Conservation (phyloP, 1,140 invertebrate genomes). For the Piezodorus guildinii region DNA sequence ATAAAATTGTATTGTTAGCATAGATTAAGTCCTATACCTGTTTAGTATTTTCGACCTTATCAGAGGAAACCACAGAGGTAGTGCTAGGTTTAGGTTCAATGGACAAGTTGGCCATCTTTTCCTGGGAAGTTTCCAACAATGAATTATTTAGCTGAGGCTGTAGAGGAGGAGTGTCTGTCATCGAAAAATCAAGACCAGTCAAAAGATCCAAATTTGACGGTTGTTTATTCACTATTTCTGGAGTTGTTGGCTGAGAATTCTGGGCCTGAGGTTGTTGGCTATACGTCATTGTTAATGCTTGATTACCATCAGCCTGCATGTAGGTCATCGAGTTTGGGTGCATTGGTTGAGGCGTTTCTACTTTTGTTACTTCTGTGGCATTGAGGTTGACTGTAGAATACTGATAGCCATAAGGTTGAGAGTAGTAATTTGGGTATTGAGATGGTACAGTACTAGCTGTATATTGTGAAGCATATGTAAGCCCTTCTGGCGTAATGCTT, state of each 20-base stretch:
- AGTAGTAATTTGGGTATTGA: background rate
- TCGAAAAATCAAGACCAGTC: slow-evolving; percentile 60
- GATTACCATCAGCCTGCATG: background rate
- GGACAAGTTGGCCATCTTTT: background rate
- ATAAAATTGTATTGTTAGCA: background rate
- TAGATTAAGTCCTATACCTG: slow-evolving; percentile 7
- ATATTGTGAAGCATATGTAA: slow-evolving; percentile 2
- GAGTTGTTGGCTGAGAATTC: background rate
- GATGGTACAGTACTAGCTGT: slow-evolving; percentile 6
- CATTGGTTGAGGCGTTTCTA: background rate
- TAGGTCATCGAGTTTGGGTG: background rate
- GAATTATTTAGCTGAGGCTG: slow-evolving; percentile 37
- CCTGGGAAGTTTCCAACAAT: background rate
- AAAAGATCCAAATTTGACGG: slow-evolving; percentile 60
- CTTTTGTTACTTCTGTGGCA: background rate
- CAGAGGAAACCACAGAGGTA: background rate
- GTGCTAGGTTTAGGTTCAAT: background rate
- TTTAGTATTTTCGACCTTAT: slow-evolving; percentile 1
- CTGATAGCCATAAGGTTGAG: background rate
- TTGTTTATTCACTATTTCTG: background rate
- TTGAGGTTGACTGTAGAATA: background rate
- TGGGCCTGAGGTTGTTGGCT: background rate
- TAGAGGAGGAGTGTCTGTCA: slow-evolving; percentile 50
- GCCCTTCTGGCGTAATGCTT: background rate
- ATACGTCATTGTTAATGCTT: background rate